Evolutionary conservation across 2,113 vertebrate genomes (phyloP).

Genomic region (Dicentrarchus labrax): DNA sequence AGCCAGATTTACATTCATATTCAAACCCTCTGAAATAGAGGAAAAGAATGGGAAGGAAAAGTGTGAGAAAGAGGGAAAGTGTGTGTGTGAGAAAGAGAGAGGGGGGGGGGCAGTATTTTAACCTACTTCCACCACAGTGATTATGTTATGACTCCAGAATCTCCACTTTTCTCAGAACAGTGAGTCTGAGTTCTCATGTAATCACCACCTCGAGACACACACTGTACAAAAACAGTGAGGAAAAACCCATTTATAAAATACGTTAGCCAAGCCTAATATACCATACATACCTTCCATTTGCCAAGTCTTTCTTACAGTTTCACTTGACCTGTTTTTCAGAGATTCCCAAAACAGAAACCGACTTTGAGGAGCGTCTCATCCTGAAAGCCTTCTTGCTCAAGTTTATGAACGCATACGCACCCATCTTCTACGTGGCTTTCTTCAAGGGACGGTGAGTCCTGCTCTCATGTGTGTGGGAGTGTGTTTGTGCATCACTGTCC

Average conservation of each 20-base stretch:
- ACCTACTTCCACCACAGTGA: conserved; percentile 72
- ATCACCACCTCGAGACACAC: neutral
- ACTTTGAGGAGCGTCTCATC: conserved; percentile 94
- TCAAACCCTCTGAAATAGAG: conserved; percentile 43
- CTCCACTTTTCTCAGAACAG: neutral
- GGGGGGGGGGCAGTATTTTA: conserved; percentile 40
- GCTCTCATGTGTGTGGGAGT: neutral
- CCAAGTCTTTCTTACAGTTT: neutral
- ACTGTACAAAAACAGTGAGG: neutral
- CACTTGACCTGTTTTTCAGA: conserved; percentile 82
- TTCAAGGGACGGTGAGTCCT: conserved; percentile 94
- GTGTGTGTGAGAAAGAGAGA: neutral
- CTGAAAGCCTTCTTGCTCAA: conserved; percentile 96
- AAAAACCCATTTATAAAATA: neutral
- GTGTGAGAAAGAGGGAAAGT: neutral
- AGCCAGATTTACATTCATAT: conserved; percentile 51
- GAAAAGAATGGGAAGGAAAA: conserved; percentile 20
- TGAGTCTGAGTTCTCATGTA: neutral
- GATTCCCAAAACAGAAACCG: conserved; percentile 95
- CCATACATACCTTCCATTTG: neutral
- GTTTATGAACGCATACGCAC: conserved; percentile 97
- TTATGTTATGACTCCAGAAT: conserved; percentile 32
- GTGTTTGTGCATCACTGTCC: neutral
- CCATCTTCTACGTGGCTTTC: conserved; percentile 99
- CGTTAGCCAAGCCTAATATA: neutral